Base-by-base conservation (phyloP, 2,797 vertebrate species). In the Clamator glandarius region DNA sequence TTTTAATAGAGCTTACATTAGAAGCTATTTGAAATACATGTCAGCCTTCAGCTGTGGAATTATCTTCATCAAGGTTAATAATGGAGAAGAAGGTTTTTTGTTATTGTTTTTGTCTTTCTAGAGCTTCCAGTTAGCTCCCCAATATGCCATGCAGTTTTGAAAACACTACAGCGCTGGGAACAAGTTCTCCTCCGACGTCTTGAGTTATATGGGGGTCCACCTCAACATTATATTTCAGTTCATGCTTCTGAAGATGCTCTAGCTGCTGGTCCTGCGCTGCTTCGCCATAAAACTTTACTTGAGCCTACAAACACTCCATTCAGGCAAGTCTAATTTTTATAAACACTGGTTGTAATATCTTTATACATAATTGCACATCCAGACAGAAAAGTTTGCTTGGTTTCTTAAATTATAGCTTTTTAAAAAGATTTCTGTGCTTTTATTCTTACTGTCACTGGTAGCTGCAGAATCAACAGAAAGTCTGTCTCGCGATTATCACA, bases 241-340 rank as follows among this genome's bases (percentile, higher is more conserved):
- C 98, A 98, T 85, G 97, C 97, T 57, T 98, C 98, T 74, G 99
- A 99, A 76, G 98, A 98, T 89, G 95, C 92, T 9, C 64, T 98
- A 17, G 95, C 98, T 66, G 98, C 98, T 51, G 99, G 99, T 36
- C 99, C 99, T 12, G 99, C 99, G 25, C 97, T 99, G 87, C 98
- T 99, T 87, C 98, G 99, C 72, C 99, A 99, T 97, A 99, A 99
- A 96, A 98, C 98, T 86, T 98, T 99, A 88, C 98, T 99, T 24
- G 99, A 99, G 93, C 99, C 99, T 42, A 97, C 99, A 87, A 99
- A 99, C 97, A 99, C 99, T 46, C 99, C 99, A 14, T 99, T 99
- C 97, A 99, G 98, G 99, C 99, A 87, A 84, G 95, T 89, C 64
- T 90, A 11, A 62, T 33, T 66, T 63, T 23, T 58, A 2, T 28